These are phyloP conservation scores for Oryzias dopingdopingensis DNA, from an alignment of 2,797 vertebrate species.

Conservation along the genomic window DNA sequence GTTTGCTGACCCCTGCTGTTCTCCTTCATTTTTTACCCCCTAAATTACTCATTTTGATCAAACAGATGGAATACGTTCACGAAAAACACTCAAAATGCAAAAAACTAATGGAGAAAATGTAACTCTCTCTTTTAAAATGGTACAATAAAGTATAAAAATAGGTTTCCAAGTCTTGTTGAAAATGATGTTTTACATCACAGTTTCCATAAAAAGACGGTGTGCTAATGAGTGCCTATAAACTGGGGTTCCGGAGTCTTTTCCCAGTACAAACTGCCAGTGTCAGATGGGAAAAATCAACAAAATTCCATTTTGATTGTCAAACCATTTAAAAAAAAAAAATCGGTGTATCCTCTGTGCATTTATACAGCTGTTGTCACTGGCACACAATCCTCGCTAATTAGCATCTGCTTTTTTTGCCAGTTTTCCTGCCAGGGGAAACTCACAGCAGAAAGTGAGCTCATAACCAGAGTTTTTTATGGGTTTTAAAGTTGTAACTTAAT, in stretches of 20 bases:
- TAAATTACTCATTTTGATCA: background rate
- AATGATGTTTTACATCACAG: constrained; percentile 39
- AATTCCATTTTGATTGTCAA: constrained; percentile 39
- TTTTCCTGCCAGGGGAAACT: constrained; percentile 13
- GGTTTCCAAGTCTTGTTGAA: constrained; percentile 18
- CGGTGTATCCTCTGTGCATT: constrained; percentile 2
- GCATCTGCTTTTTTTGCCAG: constrained; percentile 4
- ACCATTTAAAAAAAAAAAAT: constrained; percentile 6
- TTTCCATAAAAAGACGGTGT: constrained; percentile 63
- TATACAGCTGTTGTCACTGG: constrained; percentile 17
- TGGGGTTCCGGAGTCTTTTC: constrained; percentile 45
- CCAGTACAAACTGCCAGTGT: constrained; percentile 1
- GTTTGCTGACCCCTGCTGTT: constrained; percentile 38
- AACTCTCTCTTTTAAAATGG: constrained; percentile 1
- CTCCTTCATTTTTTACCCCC: constrained; percentile 8
- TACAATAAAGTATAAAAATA: constrained; percentile 7
- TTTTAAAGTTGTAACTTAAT: constrained; percentile 2
- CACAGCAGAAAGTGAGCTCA: constrained; percentile 1
- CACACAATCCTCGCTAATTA: background rate
- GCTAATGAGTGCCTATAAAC: constrained; percentile 66
- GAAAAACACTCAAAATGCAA: background rate
- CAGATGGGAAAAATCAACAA: constrained; percentile 32
- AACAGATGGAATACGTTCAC: background rate
- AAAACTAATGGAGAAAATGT: background rate
- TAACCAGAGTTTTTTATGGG: constrained; percentile 13